Base-by-base conservation (phyloP, 53 echinoderm and acorn worm genomes). In the Echinarachnius parma region DNA sequence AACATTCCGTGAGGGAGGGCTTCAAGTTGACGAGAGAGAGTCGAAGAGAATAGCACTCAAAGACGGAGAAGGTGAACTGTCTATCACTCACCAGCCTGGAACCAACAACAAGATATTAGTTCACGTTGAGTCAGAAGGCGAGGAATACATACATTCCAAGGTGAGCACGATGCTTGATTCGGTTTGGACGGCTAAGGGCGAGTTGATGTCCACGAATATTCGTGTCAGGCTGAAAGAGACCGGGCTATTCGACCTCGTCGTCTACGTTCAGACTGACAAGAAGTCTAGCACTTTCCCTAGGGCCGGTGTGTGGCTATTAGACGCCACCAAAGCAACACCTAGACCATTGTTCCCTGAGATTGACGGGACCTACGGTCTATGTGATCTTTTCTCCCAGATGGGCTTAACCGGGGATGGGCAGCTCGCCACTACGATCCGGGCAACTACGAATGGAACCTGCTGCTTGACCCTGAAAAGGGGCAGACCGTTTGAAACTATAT, bases 291-390 rank as follows among this genome's bases (percentile, higher is more conserved):
- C 11, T 13, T 66, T 30, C 66, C 32, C 4, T 4, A 53, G 1
- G n/a, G 70, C 35, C 22, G 70, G 70, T 3, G 70, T 69, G 1
- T 69, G 70, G 70, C 53, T 69, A 4, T 52, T 69, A 3, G 70
- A 69, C 13, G 30, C 31, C 16, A 1, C 33, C 13, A 53, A 23
- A 21, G 70, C 53, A 34, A 69, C 70, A 9, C 33, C 22, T 0
- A 53, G 53, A 24, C 34, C 35, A 34, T 10, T 20, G 24, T 69
- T 69, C 23, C 70, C 70, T 4, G 70, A 24, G 13, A 34, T 24
- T 34, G 20, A 34, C 32, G 70, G 54, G 18, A 34, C 31, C n/a
- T 53, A 53, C 53, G 70, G 70, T 4, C 70, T 53, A 9, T 1
- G 1, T 1, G 1, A 19, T 19, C 11, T 22, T 13, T 69, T 69